Conservation (phyloP, 2,113 vertebrate species). For the Neopipo cinnamomea region DNA sequence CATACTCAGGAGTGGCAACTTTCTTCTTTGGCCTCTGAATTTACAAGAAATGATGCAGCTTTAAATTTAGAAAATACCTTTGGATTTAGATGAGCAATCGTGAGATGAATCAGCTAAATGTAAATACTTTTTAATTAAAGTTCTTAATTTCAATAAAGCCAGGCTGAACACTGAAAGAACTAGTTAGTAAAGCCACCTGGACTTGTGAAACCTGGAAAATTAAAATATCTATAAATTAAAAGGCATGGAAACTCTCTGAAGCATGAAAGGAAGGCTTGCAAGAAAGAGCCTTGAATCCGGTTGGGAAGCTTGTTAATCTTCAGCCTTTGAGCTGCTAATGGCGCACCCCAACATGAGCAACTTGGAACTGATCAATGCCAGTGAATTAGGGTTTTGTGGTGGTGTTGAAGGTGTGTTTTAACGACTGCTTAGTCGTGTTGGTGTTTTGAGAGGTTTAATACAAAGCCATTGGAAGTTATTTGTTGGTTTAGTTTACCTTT, state of each 20-base stretch:
- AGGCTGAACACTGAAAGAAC: background rate
- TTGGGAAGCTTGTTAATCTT: background rate
- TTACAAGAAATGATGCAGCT: constrained; percentile 9
- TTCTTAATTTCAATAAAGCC: constrained; percentile 18
- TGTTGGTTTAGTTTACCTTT: background rate
- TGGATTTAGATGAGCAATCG: background rate
- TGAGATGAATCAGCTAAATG: constrained; percentile 37
- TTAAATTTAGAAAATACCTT: constrained; percentile 37
- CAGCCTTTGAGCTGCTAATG: constrained; percentile 17
- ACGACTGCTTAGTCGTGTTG: background rate
- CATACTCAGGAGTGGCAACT: background rate
- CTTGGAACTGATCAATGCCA: background rate
- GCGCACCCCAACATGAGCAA: background rate
- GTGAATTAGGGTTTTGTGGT: background rate
- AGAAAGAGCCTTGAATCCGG: background rate
- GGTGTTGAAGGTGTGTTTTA: background rate
- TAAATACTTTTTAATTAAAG: constrained; percentile 35
- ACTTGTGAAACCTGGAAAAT: constrained; percentile 37
- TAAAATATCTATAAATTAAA: constrained; percentile 29
- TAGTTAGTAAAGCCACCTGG: background rate
- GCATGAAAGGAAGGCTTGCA: background rate
- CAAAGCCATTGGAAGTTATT: background rate
- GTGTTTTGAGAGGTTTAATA: background rate
- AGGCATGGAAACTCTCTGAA: constrained; percentile 30
- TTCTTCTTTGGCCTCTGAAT: constrained; percentile 4